These are phyloP conservation scores for Criorhina ranunculi DNA, from an alignment of 2,888 invertebrate species.

Conservation along the genomic window DNA sequence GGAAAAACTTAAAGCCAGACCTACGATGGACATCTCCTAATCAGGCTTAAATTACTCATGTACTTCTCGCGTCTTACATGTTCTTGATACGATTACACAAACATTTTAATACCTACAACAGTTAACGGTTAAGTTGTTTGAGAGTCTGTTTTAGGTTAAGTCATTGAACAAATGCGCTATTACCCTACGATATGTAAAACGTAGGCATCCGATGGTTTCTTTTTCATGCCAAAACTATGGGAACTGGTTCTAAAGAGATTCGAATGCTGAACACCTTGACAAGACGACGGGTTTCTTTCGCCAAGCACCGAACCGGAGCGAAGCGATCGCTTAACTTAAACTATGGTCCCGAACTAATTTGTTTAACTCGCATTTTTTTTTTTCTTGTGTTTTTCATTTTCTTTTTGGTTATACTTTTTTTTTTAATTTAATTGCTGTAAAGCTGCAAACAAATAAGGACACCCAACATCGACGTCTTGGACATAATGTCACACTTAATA, in stretches of 20 bases:
- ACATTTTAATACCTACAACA: constrained; percentile 46
- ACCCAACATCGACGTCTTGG: too few species aligned
- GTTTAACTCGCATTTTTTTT: constrained; percentile 68
- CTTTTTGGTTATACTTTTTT: constrained; percentile 15
- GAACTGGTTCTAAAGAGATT: constrained; percentile 74
- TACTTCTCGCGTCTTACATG: constrained; percentile 5
- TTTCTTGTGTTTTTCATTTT: constrained; percentile 12
- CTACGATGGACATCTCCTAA: constrained; percentile 8
- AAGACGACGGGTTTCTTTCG: constrained; percentile 63
- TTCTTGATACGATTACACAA: constrained; percentile 32
- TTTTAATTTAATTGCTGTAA: too few species aligned
- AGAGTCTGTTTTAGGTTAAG: constrained; percentile 18
- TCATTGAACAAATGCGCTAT: constrained; percentile 22
- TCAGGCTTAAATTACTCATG: constrained; percentile 5
- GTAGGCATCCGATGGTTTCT: constrained; percentile 66
- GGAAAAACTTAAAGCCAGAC: not conserved
- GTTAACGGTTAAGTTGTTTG: constrained; percentile 40
- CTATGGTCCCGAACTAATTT: constrained; percentile 61
- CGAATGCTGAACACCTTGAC: constrained; percentile 78
- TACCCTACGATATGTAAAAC: constrained; percentile 41
- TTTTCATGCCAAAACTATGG: constrained; percentile 59
- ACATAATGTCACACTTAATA: too few species aligned
- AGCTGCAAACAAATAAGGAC: too few species aligned
- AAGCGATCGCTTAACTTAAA: constrained; percentile 51
- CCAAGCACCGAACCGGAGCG: constrained; percentile 48